A percentile compares a stretch with the other conserved stretches of the same genome.
These are phyloP conservation scores for Pristionchus maxplancki DNA, from an alignment of 2,888 invertebrate species.

Conservation along the genomic window DNA sequence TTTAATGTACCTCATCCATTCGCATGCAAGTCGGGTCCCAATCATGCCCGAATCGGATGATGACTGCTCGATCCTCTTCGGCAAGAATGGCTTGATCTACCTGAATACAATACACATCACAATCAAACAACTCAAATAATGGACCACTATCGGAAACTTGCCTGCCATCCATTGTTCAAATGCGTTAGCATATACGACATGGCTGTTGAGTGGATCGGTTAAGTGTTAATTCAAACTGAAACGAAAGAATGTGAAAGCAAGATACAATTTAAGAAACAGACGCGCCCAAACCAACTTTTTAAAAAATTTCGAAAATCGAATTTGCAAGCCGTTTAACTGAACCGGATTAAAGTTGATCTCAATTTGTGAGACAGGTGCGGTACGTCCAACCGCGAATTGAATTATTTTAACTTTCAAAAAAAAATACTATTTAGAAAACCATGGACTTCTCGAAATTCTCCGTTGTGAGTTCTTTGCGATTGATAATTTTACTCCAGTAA, in stretches of 20 bases:
- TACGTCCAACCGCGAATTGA: too few relatives aligned
- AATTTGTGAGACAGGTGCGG: too few relatives aligned
- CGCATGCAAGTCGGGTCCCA: conserved; percentile 99
- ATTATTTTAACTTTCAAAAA: too few relatives aligned
- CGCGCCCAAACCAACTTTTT: neutral
- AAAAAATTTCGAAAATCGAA: too few relatives aligned
- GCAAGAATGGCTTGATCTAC: conserved; percentile 99
- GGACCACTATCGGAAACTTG: conserved; percentile 31
- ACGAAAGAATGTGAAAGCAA: neutral
- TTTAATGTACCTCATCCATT: conserved; percentile 92
- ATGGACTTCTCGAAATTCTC: too few relatives aligned
- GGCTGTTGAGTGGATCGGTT: conserved; percentile 48
- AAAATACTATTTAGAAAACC: too few relatives aligned
- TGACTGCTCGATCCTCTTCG: conserved; percentile 97
- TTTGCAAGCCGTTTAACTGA: too few relatives aligned
- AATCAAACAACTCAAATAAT: neutral
- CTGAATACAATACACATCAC: conserved; percentile 51
- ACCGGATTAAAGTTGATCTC: too few relatives aligned
- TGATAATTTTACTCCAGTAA: too few relatives aligned
- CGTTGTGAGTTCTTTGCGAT: too few relatives aligned
- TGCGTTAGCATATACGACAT: conserved; percentile 99
- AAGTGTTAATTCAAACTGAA: neutral
- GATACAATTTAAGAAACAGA: neutral
- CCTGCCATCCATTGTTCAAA: conserved; percentile 99
- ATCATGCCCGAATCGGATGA: conserved; percentile 98